Base-by-base conservation (phyloP, 2,888 invertebrate genomes). In the Drosophila merina region DNA sequence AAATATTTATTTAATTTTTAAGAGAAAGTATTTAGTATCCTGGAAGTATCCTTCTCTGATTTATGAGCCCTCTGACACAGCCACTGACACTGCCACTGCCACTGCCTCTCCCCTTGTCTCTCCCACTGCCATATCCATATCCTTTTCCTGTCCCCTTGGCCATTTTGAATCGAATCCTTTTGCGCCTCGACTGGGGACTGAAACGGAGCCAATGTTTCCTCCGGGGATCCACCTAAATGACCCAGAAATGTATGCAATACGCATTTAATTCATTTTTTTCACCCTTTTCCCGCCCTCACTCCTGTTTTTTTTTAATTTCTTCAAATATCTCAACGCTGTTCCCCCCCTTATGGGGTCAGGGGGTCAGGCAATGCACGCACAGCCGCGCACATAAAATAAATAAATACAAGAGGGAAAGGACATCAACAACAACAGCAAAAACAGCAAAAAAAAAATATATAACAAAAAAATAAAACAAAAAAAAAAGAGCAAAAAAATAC, bases 321-420 rank as follows among this genome's bases (percentile, higher is more conserved):
- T 36, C 36, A 36, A 36, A 36, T 36, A 36, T 12, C 48, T n/a
- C 7, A 30, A 42, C 49, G 62, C 56, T 56, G 26, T n/a, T 7
- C 14, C 36, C 52, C 26, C 20, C 20, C 20, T 20, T 20, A 20
- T 20, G 20, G 20, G 20, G 20, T 20, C 20, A 20, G 20, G 9
- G 31, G 31, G 55, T 51, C 45, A 66, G 30, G 81, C 77, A 72
- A 57, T 77, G 78, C 85, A 80, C 86, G 80, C 83, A 80, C 78
- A 80, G 82, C 62, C 79, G 85, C 79, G 76, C 74, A 70, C 77
- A 86, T 83, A 86, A 86, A 79, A 86, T 79, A 82, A 83, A 80
- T 83, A 83, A 79, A 83, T 77, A 86, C 75, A 42, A 42, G 40
- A 20, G 38, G 33, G 10, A 52, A 47, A 55, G 63, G 51, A 25